phyloP scores from a whole-genome alignment of 53 echinoderm and acorn worm genomes.

The Paracentrotus lividus region DNA sequence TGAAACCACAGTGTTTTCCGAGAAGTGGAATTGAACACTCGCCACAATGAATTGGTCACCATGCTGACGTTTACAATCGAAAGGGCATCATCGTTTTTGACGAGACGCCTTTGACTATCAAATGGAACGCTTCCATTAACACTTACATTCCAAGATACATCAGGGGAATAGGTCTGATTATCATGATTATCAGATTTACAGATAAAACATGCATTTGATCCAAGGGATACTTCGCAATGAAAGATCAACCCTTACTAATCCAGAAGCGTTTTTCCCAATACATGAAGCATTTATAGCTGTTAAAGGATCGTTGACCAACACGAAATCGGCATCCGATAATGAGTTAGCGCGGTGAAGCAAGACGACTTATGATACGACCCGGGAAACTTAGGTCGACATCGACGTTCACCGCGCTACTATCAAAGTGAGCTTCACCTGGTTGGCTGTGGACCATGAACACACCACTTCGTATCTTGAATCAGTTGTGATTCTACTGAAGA shows the following conservation, averaged over 20 bases:
- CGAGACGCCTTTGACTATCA: no score
- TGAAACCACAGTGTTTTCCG: no score
- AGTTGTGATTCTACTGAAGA: background rate
- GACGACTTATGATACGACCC: no score
- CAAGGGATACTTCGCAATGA: no score
- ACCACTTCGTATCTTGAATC: background rate
- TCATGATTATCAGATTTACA: no score
- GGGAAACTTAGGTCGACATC: background rate
- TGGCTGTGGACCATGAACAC: background rate
- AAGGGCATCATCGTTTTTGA: no score
- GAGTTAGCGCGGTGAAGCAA: background rate
- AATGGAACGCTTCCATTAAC: no score
- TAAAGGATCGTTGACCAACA: background rate
- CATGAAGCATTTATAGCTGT: background rate
- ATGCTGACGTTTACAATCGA: background rate
- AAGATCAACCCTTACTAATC: no score
- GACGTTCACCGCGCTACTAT: background rate
- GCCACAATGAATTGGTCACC: background rate
- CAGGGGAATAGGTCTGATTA: no score
- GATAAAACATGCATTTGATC: no score
- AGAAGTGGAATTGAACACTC: no score
- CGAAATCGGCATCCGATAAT: background rate
- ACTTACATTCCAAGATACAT: background rate
- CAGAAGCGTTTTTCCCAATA: background rate
- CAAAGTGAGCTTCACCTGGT: constrained; percentile 12